Evolutionary conservation across 1,140 invertebrate genomes (phyloP), one percentile per base, ranked within the genome.

Genomic region (Drosophila kohkoa): DNA sequence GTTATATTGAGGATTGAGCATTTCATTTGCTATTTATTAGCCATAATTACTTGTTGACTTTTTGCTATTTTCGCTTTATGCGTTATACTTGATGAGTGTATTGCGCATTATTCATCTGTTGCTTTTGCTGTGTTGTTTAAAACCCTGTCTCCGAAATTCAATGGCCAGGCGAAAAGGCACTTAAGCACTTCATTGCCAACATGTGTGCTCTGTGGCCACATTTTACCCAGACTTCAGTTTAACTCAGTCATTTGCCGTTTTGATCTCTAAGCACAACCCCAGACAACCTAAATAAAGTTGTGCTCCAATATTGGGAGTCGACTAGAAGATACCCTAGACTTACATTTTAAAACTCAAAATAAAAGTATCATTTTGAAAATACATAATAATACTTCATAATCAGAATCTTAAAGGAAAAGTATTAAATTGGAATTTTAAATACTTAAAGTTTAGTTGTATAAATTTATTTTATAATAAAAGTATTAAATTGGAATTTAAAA

Each of bases 121-220:
- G 20, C 20, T 15, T 1, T 25, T 25, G 20, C 20, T 25, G 20
- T 25, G 20, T 25, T 25, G 3, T 25, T 25, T 25, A 25, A 25
- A 25, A 25, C 20, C 20, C 20, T 25, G 20, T 13, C 2, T 43
- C 4, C 11, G 4, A 10, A 11, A 5, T 7, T 43, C 41, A 43
- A 13, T 43, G 10, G 35, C 7, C 41, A 16, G 35, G 20, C 20
- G 20, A 25, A 25, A 25, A 25, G 20, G 20, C 49, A 52, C 62
- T 52, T 52, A 52, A 52, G 49, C 13, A 32, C 38, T 45, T 46
- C 20, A 30, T 16, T 3, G n/a, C 41, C n/a, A 16, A 10, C 48
- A 35, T 41, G 15, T 41, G 15, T 49, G 59, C 16, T 58, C 15
- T n/a, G 15, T 35, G 28, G 59, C 59, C 45, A 35, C 35, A 57